Conservation (phyloP, 2,797 vertebrate genomes). For the Adrianichthys oophorus region DNA sequence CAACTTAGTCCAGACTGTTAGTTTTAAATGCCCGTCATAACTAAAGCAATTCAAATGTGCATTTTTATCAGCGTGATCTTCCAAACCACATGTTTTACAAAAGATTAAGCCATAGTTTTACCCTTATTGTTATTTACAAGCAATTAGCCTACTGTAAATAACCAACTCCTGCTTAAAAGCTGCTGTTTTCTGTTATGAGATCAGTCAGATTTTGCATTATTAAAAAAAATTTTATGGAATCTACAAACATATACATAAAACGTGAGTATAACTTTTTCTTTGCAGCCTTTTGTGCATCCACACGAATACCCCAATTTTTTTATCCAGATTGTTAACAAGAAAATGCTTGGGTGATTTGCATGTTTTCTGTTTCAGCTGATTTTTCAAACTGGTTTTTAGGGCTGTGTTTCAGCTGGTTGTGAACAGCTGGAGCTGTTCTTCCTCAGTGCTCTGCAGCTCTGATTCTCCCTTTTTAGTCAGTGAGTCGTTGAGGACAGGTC, state of each 20-base stretch:
- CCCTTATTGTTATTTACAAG: too few relatives aligned
- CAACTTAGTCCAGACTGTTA: too few relatives aligned
- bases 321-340: not conserved
- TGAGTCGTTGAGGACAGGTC: slow-evolving; percentile 25
- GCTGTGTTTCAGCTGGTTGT: not conserved
- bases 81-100: too few relatives aligned
- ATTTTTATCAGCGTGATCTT: too few relatives aligned
- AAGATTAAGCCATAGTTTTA: too few relatives aligned
- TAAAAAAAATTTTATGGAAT: too few relatives aligned
- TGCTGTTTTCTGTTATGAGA: too few relatives aligned
- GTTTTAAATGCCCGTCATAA: too few relatives aligned
- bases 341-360: not conserved
- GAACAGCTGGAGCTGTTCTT: slow-evolving; percentile 5
- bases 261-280: not conserved
- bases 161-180: too few relatives aligned
- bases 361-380: not conserved
- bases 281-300: not conserved
- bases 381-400: not conserved
- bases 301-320: not conserved
- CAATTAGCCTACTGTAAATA: too few relatives aligned
- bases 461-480: slow-evolving; percentile 15
- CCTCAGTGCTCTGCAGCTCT: slow-evolving; percentile 25
- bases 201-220: too few relatives aligned
- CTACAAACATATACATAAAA: not conserved
- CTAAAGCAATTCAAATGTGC: too few relatives aligned